Evolutionary conservation across 2,113 vertebrate species (phyloP).

Genomic region (Nansenia antarctica): DNA sequence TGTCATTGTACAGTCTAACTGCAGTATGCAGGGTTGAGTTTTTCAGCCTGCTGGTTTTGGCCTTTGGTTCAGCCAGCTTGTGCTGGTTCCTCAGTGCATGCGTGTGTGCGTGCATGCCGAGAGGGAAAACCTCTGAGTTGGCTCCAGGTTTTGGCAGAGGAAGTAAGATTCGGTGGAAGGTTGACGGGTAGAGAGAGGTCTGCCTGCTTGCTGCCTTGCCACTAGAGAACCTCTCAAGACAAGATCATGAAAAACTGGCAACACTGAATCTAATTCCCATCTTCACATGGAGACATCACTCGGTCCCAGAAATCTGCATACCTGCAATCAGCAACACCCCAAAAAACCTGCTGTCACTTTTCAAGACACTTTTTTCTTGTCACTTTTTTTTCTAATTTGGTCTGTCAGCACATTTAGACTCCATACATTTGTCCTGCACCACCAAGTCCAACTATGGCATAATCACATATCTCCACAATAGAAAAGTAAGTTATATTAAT

Average conservation of each 20-base stretch:
- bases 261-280: constrained; percentile 38
- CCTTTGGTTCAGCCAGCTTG: no score
- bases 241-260: constrained; percentile 32
- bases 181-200: constrained; percentile 28
- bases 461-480: constrained; percentile 46
- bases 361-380: neutral
- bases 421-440: constrained; percentile 1
- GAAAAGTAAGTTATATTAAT: constrained; percentile 56
- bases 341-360: neutral
- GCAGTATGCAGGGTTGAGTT: no score
- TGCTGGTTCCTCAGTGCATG: no score
- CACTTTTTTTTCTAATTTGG: neutral
- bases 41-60: no score
- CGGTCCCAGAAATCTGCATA: constrained; percentile 43
- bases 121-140: neutral
- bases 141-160: constrained; percentile 26
- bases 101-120: neutral
- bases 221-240: no score
- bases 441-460: constrained; percentile 25
- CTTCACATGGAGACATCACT: constrained; percentile 28
- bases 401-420: neutral
- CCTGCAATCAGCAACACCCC: constrained; percentile 22
- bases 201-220: constrained; percentile 33
- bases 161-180: constrained; percentile 25
- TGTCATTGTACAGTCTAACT: no score